phyloP scores from a whole-genome alignment of 1,140 invertebrate species.

The Heliconius nattereri region DNA sequence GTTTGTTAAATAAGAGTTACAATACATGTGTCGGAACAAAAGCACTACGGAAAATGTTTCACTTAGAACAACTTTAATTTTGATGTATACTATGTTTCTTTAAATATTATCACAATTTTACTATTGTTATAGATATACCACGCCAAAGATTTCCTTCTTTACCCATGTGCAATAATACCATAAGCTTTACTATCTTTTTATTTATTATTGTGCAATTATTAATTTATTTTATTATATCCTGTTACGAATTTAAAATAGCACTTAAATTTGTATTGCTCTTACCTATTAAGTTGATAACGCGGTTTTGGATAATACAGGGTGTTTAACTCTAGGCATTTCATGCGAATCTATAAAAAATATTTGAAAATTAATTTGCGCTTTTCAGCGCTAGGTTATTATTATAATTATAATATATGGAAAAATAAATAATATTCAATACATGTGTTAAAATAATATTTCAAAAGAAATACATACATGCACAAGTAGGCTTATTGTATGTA shows the following conservation, averaged over 20 bases:
- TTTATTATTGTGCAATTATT: not conserved
- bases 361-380: constrained; percentile 49
- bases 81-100: no score
- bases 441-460: not conserved
- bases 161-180: not conserved
- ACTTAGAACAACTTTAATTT: no score
- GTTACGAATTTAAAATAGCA: not conserved
- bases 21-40: no score
- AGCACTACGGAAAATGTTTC: no score
- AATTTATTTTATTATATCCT: not conserved
- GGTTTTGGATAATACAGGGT: constrained; percentile 78
- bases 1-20: not conserved
- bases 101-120: not conserved
- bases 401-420: constrained; percentile 36
- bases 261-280: not conserved
- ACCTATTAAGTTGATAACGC: constrained; percentile 41
- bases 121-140: not conserved
- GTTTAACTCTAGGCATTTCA: constrained; percentile 71
- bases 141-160: not conserved
- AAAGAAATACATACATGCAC: not conserved
- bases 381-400: constrained; percentile 44
- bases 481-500: not conserved
- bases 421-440: not conserved
- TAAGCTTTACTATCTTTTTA: not conserved
- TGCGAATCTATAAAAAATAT: constrained; percentile 44